phyloP scores from a whole-genome alignment of 2,888 invertebrate species.

The Hemithea aestivaria region DNA sequence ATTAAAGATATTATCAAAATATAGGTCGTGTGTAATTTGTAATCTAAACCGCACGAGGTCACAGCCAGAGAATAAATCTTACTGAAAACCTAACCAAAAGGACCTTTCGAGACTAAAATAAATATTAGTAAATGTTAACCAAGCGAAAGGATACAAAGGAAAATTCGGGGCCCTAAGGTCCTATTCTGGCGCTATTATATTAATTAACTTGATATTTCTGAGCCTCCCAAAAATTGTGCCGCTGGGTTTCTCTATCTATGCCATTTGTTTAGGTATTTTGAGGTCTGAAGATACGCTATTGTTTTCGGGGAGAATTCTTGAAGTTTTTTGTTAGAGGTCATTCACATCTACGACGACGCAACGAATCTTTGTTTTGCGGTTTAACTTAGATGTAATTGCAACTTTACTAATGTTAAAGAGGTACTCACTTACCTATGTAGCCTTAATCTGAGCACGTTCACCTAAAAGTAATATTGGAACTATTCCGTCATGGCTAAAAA shows the following conservation, averaged over 20 bases:
- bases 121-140: slow-evolving; percentile 16
- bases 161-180: slow-evolving; percentile 24
- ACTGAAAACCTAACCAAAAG: slow-evolving; percentile 25
- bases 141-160: slow-evolving; percentile 28
- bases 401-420: too few species aligned
- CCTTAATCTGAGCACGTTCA: too few species aligned
- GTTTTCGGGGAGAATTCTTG: background rate
- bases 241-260: slow-evolving; percentile 15
- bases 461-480: too few species aligned
- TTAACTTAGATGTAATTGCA: too few species aligned
- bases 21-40: too few species aligned
- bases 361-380: too few species aligned
- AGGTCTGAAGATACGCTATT: slow-evolving; percentile 8
- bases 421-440: too few species aligned
- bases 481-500: too few species aligned
- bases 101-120: slow-evolving; percentile 17
- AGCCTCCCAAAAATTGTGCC: slow-evolving; percentile 20
- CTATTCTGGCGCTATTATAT: slow-evolving; percentile 24
- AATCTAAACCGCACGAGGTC: too few species aligned
- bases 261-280: slow-evolving; percentile 12
- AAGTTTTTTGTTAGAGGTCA: too few species aligned
- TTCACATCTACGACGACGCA: too few species aligned
- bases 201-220: slow-evolving; percentile 34
- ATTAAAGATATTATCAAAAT: too few species aligned
- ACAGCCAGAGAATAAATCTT: slow-evolving; percentile 16